Base-by-base conservation (phyloP, 2,113 vertebrate species). In the Hemiprocne comata region DNA sequence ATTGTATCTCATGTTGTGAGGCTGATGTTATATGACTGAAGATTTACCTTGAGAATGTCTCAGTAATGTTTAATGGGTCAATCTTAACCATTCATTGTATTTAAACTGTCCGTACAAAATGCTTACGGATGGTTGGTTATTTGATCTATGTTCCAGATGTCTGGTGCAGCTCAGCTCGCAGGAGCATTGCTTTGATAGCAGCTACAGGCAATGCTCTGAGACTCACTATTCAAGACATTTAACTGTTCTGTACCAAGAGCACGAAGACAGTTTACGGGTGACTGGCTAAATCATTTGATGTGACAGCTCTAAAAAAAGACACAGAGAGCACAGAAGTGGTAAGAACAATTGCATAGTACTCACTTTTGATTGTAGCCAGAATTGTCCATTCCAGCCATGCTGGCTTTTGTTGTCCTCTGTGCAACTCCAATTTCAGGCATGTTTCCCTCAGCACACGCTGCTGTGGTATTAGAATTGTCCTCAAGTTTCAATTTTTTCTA, bases 1-100 rank as follows among this genome's bases (percentile, higher is more conserved):
- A 96, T 90, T 95, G 60, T 86, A 72, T 50, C 76, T 89, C 89
- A 36, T 81, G 34, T 93, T 87, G 93, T 29, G 89, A 93, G 26
- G 24, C 53, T 95, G 89, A 92, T 96, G 73, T 55, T 93, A 34
- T 90, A 7, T 72, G 83, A 90, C 71, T 93, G 80, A 77, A 93
- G 83, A 94, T 95, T 96, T 95, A 95, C 93, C 95, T 97, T 93
- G 86, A 89, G 69, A 94, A 89, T 64, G 18, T 94, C 89, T 97
- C 91, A 57, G 80, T 89, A 92, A 95, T 77, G 65, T 93, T 94
- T 88, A 93, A 92, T 94, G 76, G 93, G 76, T 94, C 80, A 94
- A 61, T 81, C 89, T 94, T 61, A 94, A 78, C 83, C 44, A 85
- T 90, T 92, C 69, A 78, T 72, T 81, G 34, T 92, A 57, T 92